Evolutionary conservation across 2,113 vertebrate species (phyloP).

Genomic region (Perca flavescens): DNA sequence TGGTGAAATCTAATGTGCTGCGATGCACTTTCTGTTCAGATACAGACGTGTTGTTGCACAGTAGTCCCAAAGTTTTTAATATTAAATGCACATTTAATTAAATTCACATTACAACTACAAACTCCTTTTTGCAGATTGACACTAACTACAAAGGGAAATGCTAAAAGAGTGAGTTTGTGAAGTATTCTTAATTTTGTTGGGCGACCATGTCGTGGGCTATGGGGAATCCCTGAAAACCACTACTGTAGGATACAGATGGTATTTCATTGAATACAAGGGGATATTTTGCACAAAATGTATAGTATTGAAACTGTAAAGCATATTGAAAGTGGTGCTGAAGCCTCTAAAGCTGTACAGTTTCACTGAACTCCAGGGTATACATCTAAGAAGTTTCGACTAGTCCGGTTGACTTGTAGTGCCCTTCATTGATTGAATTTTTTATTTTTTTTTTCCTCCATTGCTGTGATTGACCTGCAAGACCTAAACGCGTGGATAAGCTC

Average conservation of each 20-base stretch:
- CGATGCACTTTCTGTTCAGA: constrained; percentile 42
- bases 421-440: background rate
- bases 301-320: constrained; percentile 21
- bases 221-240: background rate
- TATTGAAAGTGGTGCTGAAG: constrained; percentile 15
- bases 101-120: constrained; percentile 2
- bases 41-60: constrained; percentile 9
- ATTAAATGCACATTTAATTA: constrained; percentile 22
- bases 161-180: background rate
- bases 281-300: constrained; percentile 50
- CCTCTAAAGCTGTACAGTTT: constrained; percentile 2
- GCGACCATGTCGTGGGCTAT: background rate
- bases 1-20: background rate
- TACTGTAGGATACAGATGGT: constrained; percentile 2
- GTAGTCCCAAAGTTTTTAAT: background rate
- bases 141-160: constrained; percentile 23
- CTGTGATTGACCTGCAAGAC: constrained; percentile 3
- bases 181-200: background rate
- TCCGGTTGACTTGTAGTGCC: background rate
- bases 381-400: constrained; percentile 1
- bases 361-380: constrained; percentile 4
- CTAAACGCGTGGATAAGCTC: background rate
- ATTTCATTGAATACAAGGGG: constrained; percentile 22
- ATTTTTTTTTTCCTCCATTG: background rate
- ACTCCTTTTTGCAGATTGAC: background rate